Evolutionary conservation across 2,113 vertebrate species (phyloP).

Genomic region (Eupsittula cactorum): DNA sequence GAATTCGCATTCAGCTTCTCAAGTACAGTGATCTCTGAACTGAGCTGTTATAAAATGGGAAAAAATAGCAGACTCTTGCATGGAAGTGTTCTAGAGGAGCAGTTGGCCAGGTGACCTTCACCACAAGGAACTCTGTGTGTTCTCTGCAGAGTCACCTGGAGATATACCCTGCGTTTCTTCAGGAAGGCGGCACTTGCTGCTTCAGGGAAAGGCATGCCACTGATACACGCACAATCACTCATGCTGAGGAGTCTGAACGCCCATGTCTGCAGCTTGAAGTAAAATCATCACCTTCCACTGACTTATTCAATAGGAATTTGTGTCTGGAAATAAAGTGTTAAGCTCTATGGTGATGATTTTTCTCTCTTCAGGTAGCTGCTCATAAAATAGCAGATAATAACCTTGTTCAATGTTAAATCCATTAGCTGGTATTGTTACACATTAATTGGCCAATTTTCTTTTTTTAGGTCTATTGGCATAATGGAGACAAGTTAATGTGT

Average conservation of each 20-base stretch:
- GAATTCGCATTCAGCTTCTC: neutral
- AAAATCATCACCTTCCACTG: neutral
- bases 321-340: neutral
- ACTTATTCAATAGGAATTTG: neutral
- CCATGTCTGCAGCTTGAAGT: neutral
- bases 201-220: neutral
- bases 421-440: slow-evolving; percentile 32
- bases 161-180: neutral
- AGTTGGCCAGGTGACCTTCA: neutral
- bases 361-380: slow-evolving; percentile 20
- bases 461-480: slow-evolving; percentile 35
- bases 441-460: slow-evolving; percentile 64
- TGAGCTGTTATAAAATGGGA: neutral
- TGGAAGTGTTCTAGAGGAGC: neutral
- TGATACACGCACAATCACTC: neutral
- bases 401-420: slow-evolving; percentile 45
- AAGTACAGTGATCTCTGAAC: neutral
- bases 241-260: neutral
- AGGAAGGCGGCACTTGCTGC: neutral
- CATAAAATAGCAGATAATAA: slow-evolving; percentile 35
- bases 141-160: neutral
- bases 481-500: slow-evolving; percentile 52
- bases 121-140: neutral
- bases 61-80: neutral
- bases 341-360: neutral